phyloP scores from a whole-genome alignment of 2,113 vertebrate genomes.

The Pyxicephalus adspersus region DNA sequence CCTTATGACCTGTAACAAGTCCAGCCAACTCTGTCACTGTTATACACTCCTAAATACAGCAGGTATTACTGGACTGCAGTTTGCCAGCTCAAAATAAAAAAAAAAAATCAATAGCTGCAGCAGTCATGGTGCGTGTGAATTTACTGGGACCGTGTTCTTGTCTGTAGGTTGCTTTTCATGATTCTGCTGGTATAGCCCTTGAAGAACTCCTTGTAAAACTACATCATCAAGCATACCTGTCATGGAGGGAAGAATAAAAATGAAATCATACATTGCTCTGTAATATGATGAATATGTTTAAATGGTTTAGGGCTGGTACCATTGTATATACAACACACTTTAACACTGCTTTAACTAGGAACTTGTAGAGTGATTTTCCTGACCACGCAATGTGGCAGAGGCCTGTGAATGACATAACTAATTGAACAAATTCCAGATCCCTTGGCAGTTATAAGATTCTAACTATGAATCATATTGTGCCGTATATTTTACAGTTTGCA shows the following conservation, averaged over 20 bases:
- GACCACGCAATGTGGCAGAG: too few species aligned
- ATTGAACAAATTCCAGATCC: too few species aligned
- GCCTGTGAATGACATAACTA: too few species aligned
- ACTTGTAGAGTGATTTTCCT: not conserved
- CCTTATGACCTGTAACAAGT: too few species aligned
- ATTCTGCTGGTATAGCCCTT: constrained; percentile 45
- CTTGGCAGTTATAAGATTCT: too few species aligned
- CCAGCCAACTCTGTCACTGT: too few species aligned
- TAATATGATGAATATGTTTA: too few species aligned
- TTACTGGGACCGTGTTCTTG: not conserved
- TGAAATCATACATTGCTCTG: not conserved
- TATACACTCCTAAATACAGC: not conserved
- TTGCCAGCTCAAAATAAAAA: not conserved
- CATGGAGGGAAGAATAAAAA: not conserved
- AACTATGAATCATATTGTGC: too few species aligned
- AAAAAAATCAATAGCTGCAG: not conserved
- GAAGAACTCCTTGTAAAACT: constrained; percentile 37
- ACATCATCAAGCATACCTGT: constrained; percentile 37
- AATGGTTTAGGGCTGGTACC: too few species aligned
- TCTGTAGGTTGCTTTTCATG: not conserved
- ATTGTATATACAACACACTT: too few species aligned
- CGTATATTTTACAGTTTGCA: too few species aligned
- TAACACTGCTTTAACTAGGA: not conserved
- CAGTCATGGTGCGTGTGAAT: not conserved
- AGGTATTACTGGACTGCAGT: not conserved